These are phyloP conservation scores for Nebria ingens DNA, from an alignment of 1,140 invertebrate species.

Conservation along the genomic window DNA sequence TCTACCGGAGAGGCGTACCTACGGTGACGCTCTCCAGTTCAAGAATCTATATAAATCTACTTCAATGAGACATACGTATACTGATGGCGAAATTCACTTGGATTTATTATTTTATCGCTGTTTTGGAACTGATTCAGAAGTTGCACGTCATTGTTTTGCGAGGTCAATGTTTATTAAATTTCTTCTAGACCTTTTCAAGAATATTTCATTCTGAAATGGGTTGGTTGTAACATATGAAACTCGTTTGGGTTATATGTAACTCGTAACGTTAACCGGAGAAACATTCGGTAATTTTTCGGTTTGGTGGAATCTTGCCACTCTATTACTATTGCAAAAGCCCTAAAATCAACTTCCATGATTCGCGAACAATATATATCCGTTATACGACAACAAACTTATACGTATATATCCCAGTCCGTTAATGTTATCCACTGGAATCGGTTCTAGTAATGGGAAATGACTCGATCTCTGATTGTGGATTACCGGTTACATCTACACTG, in stretches of 20 bases:
- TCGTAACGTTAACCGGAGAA: neutral
- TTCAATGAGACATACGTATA: too few species aligned
- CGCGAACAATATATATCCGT: neutral
- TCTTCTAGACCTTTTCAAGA: too few species aligned
- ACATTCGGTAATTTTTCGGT: neutral
- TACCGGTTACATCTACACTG: neutral
- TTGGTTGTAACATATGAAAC: too few species aligned
- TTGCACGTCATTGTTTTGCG: neutral
- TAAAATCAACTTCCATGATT: neutral
- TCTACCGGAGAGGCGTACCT: too few species aligned
- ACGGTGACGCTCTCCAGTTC: too few species aligned
- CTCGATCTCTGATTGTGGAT: constrained; percentile 3
- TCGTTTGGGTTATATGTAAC: neutral
- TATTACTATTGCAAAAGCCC: neutral
- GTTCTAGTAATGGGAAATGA: constrained; percentile 4
- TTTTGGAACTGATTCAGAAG: neutral
- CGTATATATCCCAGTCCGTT: neutral
- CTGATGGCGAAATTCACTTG: too few species aligned
- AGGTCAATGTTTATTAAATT: neutral
- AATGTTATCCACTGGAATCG: neutral
- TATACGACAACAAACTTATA: constrained; percentile 6
- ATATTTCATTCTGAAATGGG: too few species aligned
- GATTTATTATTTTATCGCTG: too few species aligned
- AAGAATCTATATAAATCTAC: too few species aligned
- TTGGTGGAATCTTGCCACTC: neutral